phyloP scores from a whole-genome alignment of 2,113 vertebrate genomes.

The Tragelaphus buxtoni region DNA sequence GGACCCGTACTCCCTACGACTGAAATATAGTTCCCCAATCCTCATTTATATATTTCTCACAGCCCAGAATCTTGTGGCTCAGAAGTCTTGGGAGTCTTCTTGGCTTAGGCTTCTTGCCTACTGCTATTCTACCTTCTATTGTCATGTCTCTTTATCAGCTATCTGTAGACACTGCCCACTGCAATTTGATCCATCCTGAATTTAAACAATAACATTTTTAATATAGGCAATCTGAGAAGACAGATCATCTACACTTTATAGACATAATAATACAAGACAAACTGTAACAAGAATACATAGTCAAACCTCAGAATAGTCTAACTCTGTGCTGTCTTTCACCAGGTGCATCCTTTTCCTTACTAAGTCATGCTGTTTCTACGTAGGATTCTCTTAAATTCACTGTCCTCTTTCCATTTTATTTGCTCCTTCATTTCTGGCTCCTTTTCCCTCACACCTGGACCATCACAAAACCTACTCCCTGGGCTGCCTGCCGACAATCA shows the following conservation, averaged over 20 bases:
- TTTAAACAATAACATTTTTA: background rate
- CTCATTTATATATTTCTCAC: background rate
- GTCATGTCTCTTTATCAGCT: background rate
- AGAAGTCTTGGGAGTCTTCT: background rate
- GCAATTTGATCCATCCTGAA: background rate
- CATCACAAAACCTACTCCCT: background rate
- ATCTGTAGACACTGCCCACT: background rate
- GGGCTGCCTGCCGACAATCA: background rate
- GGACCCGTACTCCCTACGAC: background rate
- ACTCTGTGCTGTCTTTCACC: background rate
- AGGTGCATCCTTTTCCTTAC: background rate
- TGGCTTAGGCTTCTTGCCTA: background rate
- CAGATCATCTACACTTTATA: background rate
- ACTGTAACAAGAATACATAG: background rate
- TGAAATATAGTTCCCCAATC: background rate
- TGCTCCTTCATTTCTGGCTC: background rate
- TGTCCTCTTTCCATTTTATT: background rate
- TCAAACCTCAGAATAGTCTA: background rate
- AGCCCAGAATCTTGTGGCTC: background rate
- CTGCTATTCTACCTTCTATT: rapidly evolving
- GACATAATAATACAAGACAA: background rate
- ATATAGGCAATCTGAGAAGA: background rate
- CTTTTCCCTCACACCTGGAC: background rate
- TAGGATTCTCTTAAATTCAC: background rate
- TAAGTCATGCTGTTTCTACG: background rate